These are phyloP conservation scores for Pollachius pollachius DNA, from an alignment of 2,113 vertebrate genomes.

Conservation along the genomic window DNA sequence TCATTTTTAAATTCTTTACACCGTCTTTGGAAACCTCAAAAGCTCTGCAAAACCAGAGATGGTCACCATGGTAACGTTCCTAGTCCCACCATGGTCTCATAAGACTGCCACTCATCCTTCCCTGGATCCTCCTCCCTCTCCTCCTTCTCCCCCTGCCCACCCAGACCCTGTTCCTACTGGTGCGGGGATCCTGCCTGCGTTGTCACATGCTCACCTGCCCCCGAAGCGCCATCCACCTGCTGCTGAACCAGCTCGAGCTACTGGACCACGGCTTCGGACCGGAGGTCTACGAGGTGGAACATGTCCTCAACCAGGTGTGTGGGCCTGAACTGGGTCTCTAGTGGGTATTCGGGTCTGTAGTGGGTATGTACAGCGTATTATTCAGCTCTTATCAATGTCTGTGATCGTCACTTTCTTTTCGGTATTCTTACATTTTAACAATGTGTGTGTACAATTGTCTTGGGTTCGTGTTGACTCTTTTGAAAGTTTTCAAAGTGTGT, in stretches of 20 bases:
- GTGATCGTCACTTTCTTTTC: no score
- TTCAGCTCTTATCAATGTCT: no score
- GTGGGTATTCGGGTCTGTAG: no score
- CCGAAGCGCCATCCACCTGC: constrained; percentile 81
- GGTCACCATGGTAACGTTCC: no score
- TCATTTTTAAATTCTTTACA: no score
- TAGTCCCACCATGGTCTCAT: background rate
- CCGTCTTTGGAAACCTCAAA: no score
- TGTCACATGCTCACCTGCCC: constrained; percentile 86
- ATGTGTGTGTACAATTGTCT: no score
- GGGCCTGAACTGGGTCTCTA: no score
- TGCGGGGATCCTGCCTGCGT: constrained; percentile 86
- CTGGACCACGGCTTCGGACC: constrained; percentile 83
- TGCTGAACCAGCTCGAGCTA: constrained; percentile 84
- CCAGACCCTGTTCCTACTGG: constrained; percentile 81
- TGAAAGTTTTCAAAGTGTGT: background rate
- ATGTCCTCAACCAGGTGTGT: constrained; percentile 78
- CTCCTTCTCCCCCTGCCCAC: background rate
- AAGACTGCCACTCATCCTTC: background rate
- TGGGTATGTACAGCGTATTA: no score
- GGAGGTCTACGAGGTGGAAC: constrained; percentile 81
- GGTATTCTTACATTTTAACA: no score
- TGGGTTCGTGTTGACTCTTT: no score
- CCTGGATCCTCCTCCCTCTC: background rate
- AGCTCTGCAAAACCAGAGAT: no score